Evolutionary conservation across 2,888 invertebrate genomes (phyloP), one percentile per base, ranked within the genome.

Genomic region (Tetragnatha montana): DNA sequence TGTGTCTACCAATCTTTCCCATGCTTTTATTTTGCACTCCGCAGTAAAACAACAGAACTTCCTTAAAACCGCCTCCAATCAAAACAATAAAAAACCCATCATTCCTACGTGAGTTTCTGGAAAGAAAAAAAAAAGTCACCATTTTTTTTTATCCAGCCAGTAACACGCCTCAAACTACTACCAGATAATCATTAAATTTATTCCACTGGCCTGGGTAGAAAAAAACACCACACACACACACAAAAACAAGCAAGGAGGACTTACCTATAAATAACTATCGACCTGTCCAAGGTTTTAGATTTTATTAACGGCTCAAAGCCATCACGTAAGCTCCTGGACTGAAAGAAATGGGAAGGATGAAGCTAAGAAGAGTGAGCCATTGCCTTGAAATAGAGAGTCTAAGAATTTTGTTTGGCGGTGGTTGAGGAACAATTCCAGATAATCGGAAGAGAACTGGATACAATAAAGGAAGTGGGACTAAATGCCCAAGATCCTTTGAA

Each of bases 221-320:
- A 70, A 70, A 51, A 79, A 51, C 49, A n/a, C n/a, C n/a, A n/a
- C n/a, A n/a, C n/a, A n/a, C n/a, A 60, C 47, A 69, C 71, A 51
- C 21, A 79, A 78, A 79, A 47, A 74, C 51, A 73, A 83, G 35
- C 35, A 60, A 21, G 35, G 71, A 74, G 80, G 80, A 80, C 86
- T 80, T 71, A 80, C 86, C 86, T 86, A 86, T 86, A 86, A 86
- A 86, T 86, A 86, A 80, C 80, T 80, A 86, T 86, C 86, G 86
- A 86, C 79, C 86, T 68, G 71, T 86, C 74, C 35, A 49, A 60
- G 68, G 71, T 80, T 86, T 86, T 86, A 86, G 86, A 79, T 86
- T 86, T 86, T 86, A 80, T 86, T 86, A 79, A 74, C 80, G 79
- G 79, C 74, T 49, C 80, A 19, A 51, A 47, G 80, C 73, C 86